Conservation (phyloP, 2,113 vertebrate genomes). For the Anhinga rufa region DNA sequence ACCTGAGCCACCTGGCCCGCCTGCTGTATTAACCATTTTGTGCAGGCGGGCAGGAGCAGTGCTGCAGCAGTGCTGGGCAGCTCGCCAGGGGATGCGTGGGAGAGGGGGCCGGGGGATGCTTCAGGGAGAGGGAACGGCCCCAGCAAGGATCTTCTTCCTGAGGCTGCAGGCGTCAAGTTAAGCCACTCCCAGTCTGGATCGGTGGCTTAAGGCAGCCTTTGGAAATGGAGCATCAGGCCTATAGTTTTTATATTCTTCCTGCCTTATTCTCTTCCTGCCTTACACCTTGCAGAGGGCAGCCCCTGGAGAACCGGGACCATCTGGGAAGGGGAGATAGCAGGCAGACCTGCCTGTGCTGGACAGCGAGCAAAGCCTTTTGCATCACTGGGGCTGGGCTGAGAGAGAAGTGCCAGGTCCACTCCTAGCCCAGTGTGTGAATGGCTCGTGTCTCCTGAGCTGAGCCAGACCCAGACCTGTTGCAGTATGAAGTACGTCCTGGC, state of each 20-base stretch:
- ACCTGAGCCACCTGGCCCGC: slow-evolving; percentile 43
- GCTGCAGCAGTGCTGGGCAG: neutral
- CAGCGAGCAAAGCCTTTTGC: neutral
- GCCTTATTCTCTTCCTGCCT: neutral
- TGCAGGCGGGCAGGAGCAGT: neutral
- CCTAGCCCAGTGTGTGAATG: rapidly evolving
- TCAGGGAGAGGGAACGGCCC: neutral
- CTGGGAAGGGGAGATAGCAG: neutral
- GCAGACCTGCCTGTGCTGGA: neutral
- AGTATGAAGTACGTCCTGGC: neutral
- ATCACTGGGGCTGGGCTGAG: neutral
- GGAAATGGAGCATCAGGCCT: neutral
- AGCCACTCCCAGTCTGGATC: neutral
- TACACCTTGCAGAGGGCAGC: neutral
- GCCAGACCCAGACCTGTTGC: neutral
- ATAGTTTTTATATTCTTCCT: neutral
- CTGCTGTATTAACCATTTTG: neutral
- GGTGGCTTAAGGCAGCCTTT: neutral
- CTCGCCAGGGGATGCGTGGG: neutral
- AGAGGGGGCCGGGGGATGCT: neutral
- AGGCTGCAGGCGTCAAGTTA: neutral
- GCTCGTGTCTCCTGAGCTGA: neutral
- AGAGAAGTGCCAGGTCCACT: rapidly evolving
- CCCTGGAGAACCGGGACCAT: neutral
- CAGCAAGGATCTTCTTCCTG: neutral